Conservation (phyloP, 2,888 invertebrate species). For the Linhomoeus sp. region DNA sequence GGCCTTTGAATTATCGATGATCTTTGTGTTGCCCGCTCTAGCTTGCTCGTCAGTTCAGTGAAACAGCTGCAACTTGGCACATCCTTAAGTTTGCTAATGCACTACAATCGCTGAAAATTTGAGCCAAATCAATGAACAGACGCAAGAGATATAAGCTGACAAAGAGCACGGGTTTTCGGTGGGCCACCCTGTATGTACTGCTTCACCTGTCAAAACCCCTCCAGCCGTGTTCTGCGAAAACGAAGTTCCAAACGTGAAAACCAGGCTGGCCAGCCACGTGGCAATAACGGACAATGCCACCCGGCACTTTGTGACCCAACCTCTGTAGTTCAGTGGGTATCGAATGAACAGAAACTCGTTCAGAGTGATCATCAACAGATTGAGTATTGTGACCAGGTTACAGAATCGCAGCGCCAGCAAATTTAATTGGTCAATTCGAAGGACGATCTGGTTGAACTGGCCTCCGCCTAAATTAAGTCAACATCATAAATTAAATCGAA, state of each 20-base stretch:
- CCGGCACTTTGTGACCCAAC: constrained; percentile 11
- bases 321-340: constrained; percentile 13
- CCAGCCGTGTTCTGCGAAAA: neutral
- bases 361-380: constrained; percentile 16
- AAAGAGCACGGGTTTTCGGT: too few relatives aligned
- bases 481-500: too few relatives aligned
- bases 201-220: neutral
- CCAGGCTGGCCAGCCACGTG: constrained; percentile 4
- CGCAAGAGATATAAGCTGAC: too few relatives aligned
- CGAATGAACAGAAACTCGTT: constrained; percentile 18
- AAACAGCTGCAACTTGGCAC: too few relatives aligned
- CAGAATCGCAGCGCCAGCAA: constrained; percentile 4
- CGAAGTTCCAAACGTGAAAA: constrained; percentile 2
- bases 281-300: neutral
- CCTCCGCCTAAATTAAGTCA: too few relatives aligned
- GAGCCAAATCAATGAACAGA: too few relatives aligned
- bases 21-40: too few relatives aligned
- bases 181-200: too few relatives aligned
- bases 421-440: neutral
- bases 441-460: neutral
- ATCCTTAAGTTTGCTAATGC: too few relatives aligned
- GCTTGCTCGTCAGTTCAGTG: too few relatives aligned
- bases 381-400: constrained; percentile 17
- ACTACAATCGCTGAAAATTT: too few relatives aligned
- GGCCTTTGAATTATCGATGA: too few relatives aligned